phyloP scores from a whole-genome alignment of 1,140 invertebrate species.

The Epicauta chinensis region DNA sequence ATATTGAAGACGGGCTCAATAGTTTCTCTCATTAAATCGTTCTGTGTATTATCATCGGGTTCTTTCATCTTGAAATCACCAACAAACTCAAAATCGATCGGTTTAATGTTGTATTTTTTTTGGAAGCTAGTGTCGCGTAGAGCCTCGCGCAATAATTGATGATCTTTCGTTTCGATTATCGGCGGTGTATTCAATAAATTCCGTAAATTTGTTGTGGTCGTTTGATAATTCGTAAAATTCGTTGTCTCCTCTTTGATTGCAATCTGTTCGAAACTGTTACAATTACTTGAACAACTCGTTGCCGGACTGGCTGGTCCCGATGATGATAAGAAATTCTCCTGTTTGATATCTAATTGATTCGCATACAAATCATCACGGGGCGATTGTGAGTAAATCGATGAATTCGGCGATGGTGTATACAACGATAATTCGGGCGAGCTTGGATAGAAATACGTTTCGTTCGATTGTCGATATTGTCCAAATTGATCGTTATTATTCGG shows the following conservation, averaged over 20 bases:
- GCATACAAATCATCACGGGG: conserved; percentile 29
- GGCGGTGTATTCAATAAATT: conserved; percentile 31
- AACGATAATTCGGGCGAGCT: conserved; percentile 38
- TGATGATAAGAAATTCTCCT: conserved; percentile 40
- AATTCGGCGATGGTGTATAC: conserved; percentile 32
- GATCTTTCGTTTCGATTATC: conserved; percentile 51
- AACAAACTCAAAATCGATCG: conserved; percentile 59
- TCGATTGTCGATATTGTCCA: conserved; percentile 21
- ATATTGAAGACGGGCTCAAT: conserved; percentile 79
- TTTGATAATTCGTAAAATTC: conserved; percentile 44
- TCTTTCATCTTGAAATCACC: conserved; percentile 53
- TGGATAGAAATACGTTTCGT: conserved; percentile 34
- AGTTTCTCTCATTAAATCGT: conserved; percentile 51
- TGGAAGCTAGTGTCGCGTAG: conserved; percentile 77
- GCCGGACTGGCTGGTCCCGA: conserved; percentile 25
- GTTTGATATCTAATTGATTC: conserved; percentile 41
- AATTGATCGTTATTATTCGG: conserved; percentile 32
- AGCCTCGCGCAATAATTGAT: conserved; percentile 72
- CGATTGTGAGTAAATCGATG: conserved; percentile 33
- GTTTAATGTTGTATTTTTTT: conserved; percentile 70
- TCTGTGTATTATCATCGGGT: conserved; percentile 43
- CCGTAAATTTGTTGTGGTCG: conserved; percentile 36
- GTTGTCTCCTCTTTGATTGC: conserved; percentile 37
- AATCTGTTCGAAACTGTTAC: too few relatives aligned
- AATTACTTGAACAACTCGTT: conserved; percentile 20